Base-by-base conservation (phyloP, 2,113 vertebrate genomes). In the Maccullochella peelii region DNA sequence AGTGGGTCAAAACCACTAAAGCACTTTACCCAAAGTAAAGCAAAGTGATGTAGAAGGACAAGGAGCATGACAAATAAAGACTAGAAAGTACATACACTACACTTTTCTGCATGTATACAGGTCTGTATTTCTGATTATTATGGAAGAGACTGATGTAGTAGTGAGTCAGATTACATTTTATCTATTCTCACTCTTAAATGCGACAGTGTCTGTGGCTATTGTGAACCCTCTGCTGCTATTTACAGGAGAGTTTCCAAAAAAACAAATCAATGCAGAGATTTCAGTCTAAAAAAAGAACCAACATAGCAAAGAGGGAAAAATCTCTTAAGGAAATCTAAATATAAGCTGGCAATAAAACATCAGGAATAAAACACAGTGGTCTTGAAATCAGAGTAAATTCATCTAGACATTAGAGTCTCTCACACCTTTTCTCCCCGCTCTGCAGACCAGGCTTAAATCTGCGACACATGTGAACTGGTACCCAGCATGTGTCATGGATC, bases 401-500 rank as follows among this genome's bases (percentile, higher is more conserved):
- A 79, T 74, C 6, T 36, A 55, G 62, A 79, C 42, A 25, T 30
- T 6, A 33, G 1, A 67, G 62, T 66, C 12, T n/a, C 30, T 74
- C 21, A n/a, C 36, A 61, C 10, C 16, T 62, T 73, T 79, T 66
- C 23, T 57, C 47, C 54, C 36, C 10, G 36, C 5, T 72, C 30
- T 73, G 42, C 67, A 42, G 57, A 71, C 5, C 52, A 68, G 15
- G 58, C 15, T 69, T 42, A 30, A 59, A 67, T 59, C 62, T 71
- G 55, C 38, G 57, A 79, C 69, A 72, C 65, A 57, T 50, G 55
- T 77, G 69, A 85, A 59, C 44, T 18, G 14, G 65, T 85, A 90
- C 84, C 21, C 74, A 80, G 44, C 77, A 58, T 84, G 84, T 71
- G 84, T 86, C 73, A 78, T 33, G 55, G 42, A 85, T 87, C 74